Base-by-base conservation (phyloP, 2,113 vertebrate genomes). In the Gadus chalcogrammus region DNA sequence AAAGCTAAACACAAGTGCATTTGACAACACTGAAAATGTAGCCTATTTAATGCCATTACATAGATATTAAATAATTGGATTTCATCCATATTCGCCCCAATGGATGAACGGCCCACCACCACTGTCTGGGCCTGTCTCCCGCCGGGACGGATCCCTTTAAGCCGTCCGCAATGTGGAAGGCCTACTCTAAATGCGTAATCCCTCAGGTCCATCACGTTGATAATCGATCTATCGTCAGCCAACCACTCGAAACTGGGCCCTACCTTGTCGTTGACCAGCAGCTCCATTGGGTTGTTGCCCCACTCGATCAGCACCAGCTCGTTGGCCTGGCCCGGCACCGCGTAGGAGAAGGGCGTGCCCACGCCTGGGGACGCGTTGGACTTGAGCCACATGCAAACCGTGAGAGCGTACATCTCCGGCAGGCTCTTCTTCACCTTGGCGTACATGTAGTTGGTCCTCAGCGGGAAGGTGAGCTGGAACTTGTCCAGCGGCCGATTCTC, bases 391-490 rank as follows among this genome's bases (percentile, higher is more conserved):
- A 98, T 96, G 90, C 95, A 96, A 70, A 98, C 90, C 0, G 93
- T 95, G 89, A 99, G 96, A 71, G 97, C 96, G 1, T 97, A 99
- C 97, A 99, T 98, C 91, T 99, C 97, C 0, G 97, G 97, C 76
- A 99, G 88, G 84, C 95, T 99, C 90, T 93, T 94, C 90, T 94
- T 96, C 87, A 98, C 96, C 89, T 97, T 98, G 48, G 95, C 97
- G 0, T 99, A 99, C 97, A 99, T 99, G 93, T 99, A 99, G 93
- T 99, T 99, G 82, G 97, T 99, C 75, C 97, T 91, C 83, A 99
- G 88, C 0, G 95, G 94, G 76, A 99, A 99, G 0, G 95, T 98
- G 76, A 99, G 93, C 91, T 98, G 97, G 85, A 99, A 99, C 83
- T 95, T 94, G 89, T 98, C 96, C 63, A 95, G 89, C 0, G 97